Conservation (phyloP, 2,113 vertebrate species). For the Octodon degus region DNA sequence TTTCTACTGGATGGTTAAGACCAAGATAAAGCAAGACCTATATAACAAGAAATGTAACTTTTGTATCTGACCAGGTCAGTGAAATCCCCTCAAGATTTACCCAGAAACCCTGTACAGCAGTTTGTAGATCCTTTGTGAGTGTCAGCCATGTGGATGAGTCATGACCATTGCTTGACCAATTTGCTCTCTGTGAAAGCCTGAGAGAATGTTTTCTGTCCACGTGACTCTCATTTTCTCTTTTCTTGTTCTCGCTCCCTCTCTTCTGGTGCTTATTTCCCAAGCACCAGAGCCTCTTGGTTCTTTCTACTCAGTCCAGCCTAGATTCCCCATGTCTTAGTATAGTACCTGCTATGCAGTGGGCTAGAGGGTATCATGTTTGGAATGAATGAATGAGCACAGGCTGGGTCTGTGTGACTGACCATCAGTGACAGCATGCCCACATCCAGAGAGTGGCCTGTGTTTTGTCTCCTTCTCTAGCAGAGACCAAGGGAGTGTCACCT, state of each 20-base stretch:
- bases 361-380: neutral
- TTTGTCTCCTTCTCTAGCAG: constrained; percentile 18
- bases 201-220: too few species aligned
- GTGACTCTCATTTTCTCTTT: too few species aligned
- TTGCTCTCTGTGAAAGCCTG: too few species aligned
- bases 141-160: too few species aligned
- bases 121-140: too few species aligned
- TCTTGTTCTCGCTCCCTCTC: neutral
- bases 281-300: neutral
- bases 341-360: neutral
- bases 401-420: neutral
- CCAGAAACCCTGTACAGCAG: too few species aligned
- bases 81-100: too few species aligned
- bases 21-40: too few species aligned
- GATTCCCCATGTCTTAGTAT: neutral
- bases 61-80: too few species aligned
- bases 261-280: neutral
- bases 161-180: too few species aligned
- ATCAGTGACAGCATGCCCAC: rapidly evolving
- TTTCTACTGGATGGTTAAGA: too few species aligned
- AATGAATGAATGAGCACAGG: neutral
- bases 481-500: neutral
- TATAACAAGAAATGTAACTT: too few species aligned
- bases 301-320: neutral
- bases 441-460: neutral